Base-by-base conservation (phyloP, 2,888 invertebrate species). In the Folsomia manolachei region DNA sequence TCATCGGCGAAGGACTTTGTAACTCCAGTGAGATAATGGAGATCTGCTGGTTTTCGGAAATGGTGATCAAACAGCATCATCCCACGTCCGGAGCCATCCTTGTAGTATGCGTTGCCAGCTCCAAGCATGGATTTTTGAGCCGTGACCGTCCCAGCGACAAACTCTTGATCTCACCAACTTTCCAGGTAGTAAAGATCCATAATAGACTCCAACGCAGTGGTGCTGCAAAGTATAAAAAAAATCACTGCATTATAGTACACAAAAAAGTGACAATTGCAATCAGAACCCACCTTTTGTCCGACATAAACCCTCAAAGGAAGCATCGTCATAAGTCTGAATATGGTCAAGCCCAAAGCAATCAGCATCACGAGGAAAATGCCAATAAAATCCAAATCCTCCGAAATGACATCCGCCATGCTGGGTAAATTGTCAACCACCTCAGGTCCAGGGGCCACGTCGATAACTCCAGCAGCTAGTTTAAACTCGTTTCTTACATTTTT, bases 71-170 rank as follows among this genome's bases (percentile, higher is more conserved):
- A 26, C 2, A 80, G 27, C 25, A 78, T 24, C 53, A 75, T 52
- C 1, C 69, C 19, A 14, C 64, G 63, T 14, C 78, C 78, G 19
- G 75, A 60, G 1, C 69, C 75, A 64, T 76, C 76, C 24, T 68
- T 52, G 56, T 62, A 78, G 14, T 39, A 39, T 39, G 39, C 14
- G 14, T 39, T 39, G 14, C 7, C 7, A 14, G 7, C 14, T 1
- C 69, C 51, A 23, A 51, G 18, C 9, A 1, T 23, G 2, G 19
- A 19, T 24, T 64, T 21, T 7, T 25, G 24, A 0, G 27, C 27
- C 39, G 52, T 63, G 0, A 80, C 27, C 7, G 76, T 77, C 25
- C 80, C 80, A 25, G 77, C 78, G 0, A 78, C 53, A 61, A 79
- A 79, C 21, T 80, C 78, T 7, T 70, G 73, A n/a, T 2, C 64